Conservation (phyloP, 2,113 vertebrate genomes). For the Sturnira hondurensis region DNA sequence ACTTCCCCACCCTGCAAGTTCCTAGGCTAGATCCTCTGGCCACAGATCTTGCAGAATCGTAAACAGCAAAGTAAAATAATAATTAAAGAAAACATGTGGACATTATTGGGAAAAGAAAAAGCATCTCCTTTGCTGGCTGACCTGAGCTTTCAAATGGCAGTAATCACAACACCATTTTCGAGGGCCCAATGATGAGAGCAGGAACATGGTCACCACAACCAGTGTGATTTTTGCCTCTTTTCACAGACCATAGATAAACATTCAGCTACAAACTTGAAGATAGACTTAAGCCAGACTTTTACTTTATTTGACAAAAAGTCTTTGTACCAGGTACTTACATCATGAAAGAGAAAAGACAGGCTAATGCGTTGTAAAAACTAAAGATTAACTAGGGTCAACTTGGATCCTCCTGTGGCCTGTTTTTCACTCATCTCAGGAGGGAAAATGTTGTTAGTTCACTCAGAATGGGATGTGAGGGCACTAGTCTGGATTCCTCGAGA, state of each 20-base stretch:
- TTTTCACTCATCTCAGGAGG: neutral
- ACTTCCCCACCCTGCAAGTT: neutral
- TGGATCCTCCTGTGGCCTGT: neutral
- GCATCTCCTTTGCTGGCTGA: neutral
- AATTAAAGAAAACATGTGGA: neutral
- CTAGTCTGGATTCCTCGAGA: neutral
- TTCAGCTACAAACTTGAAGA: constrained; percentile 34
- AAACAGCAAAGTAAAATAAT: neutral
- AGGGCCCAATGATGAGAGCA: neutral
- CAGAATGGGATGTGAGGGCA: neutral
- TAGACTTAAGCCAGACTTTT: constrained; percentile 46
- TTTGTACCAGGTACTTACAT: constrained; percentile 19
- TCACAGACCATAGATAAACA: constrained; percentile 22
- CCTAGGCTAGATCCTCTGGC: neutral
- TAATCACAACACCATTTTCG: neutral
- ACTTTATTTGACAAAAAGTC: constrained; percentile 56
- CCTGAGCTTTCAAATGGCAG: neutral
- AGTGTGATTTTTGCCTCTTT: neutral
- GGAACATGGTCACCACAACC: neutral
- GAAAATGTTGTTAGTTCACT: constrained; percentile 36
- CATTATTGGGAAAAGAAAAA: neutral
- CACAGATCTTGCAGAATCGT: neutral
- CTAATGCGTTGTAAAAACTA: constrained; percentile 6
- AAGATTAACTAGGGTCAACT: constrained; percentile 47
- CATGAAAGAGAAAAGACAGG: constrained; percentile 42